Evolutionary conservation across 2,113 vertebrate species (phyloP), one percentile per base, ranked within the genome.

Genomic region (Carassius gibelio): DNA sequence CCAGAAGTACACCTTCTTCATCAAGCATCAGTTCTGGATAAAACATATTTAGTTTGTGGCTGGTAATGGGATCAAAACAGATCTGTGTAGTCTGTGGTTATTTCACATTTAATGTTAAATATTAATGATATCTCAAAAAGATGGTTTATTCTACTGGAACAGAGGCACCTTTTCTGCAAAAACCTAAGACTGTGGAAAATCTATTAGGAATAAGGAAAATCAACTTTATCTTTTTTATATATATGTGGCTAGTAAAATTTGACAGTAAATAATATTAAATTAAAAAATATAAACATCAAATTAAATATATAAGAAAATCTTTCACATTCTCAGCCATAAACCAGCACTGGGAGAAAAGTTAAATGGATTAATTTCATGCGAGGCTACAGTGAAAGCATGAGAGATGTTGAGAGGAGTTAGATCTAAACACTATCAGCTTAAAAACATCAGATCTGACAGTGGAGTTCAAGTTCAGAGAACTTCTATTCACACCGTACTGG

Each of bases 131-230:
- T 30, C 64, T 68, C 64, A 68, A 68, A 36, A 36, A 68, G 14
- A 34, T 0, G 30, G 66, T 36, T 69, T 8, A 61, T 61, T 21
- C 57, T 59, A 55, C 17, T 48, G 57, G 34, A 59, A 36, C 42
- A 66, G 34, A 38, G 81, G 38, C 17, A 82, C 34, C n/a, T 75
- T 55, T 57, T 84, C 48, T 26, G 34, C 64, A 57, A 75, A 55
- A 62, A 74, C 9, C 4, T 21, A n/a, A 75, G 11, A 45, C 45
- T 45, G 45, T 3, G 9, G 45, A 9, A 45, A 45, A 45, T 45
- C 8, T 45, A 10, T 45, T 45, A 45, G 8, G 42, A 45, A 45
- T 9, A 45, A 45, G 42, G 42, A 45, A 45, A 45, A 45, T 9
- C 42, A 45, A 45, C 8, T 45, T 45, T 3, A 45, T 45, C 8